Percentiles rank a stretch among this genome's conserved stretches.
Conservation (phyloP, 2,888 invertebrate species). For the Noctua comes region DNA sequence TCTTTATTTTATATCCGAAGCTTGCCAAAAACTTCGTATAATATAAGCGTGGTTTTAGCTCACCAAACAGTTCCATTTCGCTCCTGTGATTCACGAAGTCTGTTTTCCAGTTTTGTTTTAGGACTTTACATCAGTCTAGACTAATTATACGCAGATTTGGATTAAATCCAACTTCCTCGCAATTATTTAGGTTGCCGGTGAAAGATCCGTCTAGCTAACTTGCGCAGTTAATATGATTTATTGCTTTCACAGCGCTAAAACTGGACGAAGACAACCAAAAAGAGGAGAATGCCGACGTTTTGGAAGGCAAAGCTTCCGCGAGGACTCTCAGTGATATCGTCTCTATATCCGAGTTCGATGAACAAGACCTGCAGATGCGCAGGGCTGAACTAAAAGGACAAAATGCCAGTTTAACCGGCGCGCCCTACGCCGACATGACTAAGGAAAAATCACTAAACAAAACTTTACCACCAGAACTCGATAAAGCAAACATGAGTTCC, state of each 20-base stretch:
- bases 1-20: conserved; percentile 30
- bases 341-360: conserved; percentile 93
- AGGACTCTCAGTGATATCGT: conserved; percentile 93
- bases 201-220: conserved; percentile 59
- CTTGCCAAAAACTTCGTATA: conserved; percentile 50
- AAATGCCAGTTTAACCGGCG: conserved; percentile 75
- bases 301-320: conserved; percentile 91
- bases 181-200: conserved; percentile 71
- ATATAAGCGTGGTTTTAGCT: conserved; percentile 33
- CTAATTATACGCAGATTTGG: conserved; percentile 73
- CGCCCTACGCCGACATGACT: conserved; percentile 69
- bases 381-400: conserved; percentile 84
- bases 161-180: conserved; percentile 74
- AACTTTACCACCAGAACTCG: conserved; percentile 82
- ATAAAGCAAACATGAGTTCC: conserved; percentile 82
- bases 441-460: conserved; percentile 77
- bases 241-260: conserved; percentile 88
- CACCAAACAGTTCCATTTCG: conserved; percentile 43
- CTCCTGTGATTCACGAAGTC: conserved; percentile 53
- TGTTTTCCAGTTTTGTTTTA: conserved; percentile 57
- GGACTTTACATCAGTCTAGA: conserved; percentile 68
- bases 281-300: conserved; percentile 83
- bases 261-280: conserved; percentile 90
- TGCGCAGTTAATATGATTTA: conserved; percentile 67
- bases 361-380: conserved; percentile 91